phyloP scores from a whole-genome alignment of 30 jellyfish, hydroid and myxozoan species.

The Aurelia sp. region DNA sequence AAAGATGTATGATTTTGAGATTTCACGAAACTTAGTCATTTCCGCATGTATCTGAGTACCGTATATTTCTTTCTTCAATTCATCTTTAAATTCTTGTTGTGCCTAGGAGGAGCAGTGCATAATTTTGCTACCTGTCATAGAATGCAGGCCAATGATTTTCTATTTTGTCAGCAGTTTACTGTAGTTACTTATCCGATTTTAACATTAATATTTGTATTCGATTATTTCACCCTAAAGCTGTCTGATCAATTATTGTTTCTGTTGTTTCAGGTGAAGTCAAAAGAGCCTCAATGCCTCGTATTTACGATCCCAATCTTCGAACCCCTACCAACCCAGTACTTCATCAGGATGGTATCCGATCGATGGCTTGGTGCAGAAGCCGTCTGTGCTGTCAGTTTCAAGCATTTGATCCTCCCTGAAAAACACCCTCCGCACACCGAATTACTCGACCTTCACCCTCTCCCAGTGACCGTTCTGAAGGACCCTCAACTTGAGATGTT shows the following conservation, averaged over 20 bases:
- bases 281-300: conserved; percentile 84
- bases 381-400: conserved; percentile 90
- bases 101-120: no score
- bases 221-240: no score
- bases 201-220: no score
- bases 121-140: no score
- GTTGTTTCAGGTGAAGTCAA: conserved; percentile 79
- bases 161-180: no score
- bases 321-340: conserved; percentile 97
- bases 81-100: no score
- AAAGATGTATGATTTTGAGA: neutral
- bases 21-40: no score
- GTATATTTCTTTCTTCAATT: no score
- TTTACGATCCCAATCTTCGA: conserved; percentile 98
- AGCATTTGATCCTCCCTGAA: conserved; percentile 96
- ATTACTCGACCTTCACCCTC: conserved; percentile 92
- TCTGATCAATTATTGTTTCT: no score
- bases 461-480: conserved; percentile 87
- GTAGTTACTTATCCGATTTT: no score
- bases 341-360: conserved; percentile 95
- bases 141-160: no score
- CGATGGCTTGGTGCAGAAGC: conserved; percentile 99
- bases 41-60: neutral
- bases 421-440: conserved; percentile 98
- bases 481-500: conserved; percentile 78